Percentiles rank a stretch among this genome's conserved stretches.
phyloP scores from a whole-genome alignment of 2,888 invertebrate genomes.

The Adela reaumurella region DNA sequence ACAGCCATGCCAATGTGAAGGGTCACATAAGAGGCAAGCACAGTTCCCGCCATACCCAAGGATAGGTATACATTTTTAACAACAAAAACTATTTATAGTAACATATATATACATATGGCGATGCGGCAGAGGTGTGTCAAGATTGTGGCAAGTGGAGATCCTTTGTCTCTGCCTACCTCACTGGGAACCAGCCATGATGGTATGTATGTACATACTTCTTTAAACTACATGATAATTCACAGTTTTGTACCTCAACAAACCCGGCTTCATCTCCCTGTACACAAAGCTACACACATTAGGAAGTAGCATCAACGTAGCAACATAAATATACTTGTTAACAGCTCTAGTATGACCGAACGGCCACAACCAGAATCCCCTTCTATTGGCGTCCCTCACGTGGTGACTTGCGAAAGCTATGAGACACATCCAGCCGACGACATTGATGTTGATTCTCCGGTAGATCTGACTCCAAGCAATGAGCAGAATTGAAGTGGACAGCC shows the following conservation, averaged over 20 bases:
- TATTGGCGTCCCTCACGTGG: conserved; percentile 33
- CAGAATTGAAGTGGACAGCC: conserved; percentile 19
- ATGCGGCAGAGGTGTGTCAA: no score
- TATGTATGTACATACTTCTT: background rate
- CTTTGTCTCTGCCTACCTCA: no score
- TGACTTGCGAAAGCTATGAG: conserved; percentile 32
- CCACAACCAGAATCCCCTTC: conserved; percentile 36
- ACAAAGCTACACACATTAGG: conserved; percentile 25
- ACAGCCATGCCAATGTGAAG: no score
- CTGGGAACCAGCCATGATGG: no score
- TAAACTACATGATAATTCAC: conserved; percentile 15
- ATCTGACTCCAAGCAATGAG: conserved; percentile 23
- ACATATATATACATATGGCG: background rate
- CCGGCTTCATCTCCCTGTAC: conserved; percentile 20
- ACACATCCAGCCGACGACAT: conserved; percentile 29
- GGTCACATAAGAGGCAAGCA: no score
- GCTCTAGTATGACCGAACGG: conserved; percentile 32
- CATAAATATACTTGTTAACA: conserved; percentile 24
- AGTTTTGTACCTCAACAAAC: conserved; percentile 16
- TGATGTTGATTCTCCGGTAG: conserved; percentile 22
- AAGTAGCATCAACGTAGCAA: conserved; percentile 19
- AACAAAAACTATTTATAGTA: background rate
- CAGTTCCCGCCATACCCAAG: no score
- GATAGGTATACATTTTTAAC: no score
- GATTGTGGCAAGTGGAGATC: no score